Evolutionary conservation across 2,113 vertebrate genomes (phyloP), one percentile per base, ranked within the genome.

Genomic region (Dromiciops gliroides): DNA sequence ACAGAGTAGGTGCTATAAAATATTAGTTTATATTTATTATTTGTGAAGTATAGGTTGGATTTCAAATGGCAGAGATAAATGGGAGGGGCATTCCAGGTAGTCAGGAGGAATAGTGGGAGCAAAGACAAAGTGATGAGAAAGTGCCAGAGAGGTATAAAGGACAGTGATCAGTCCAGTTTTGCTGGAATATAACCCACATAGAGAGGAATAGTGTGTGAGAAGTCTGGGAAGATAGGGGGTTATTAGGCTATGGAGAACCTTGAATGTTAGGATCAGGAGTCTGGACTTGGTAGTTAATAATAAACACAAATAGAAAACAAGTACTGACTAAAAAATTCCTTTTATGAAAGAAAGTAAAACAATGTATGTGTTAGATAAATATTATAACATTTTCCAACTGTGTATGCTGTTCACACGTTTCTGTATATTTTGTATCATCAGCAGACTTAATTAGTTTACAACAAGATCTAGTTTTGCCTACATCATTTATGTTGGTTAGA

Each of bases 401-500:
- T 88, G 25, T 26, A 53, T 93, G 94, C 92, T 19, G 44, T 90
- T 95, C 51, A 91, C 4, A 16, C 50, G 96, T 96, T 97, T 97
- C 60, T 94, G 26, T 25, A 92, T 90, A 28, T 92, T 95, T 97
- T 95, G 56, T 47, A 91, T 95, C 95, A 95, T 95, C 25, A 94
- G n/a, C 93, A 90, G 31, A 89, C 31, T 92, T 95, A 94, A 96
- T 50, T 53, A 96, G 95, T 95, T 96, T 97, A 96, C 92, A 97
- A 90, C 91, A 37, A 94, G 48, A 93, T 94, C 1, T 91, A 2
- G 3, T 95, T 98, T 96, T 97, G 67, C 96, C 94, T 95, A 92
- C 67, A 60, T 37, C 75, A 96, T 97, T 98, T 97, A 96, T 95
- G 51, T 92, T 97, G 97, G 97, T 97, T 89, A 60, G 92, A 48